A percentile compares a stretch with the other conserved stretches of the same genome.
phyloP scores from a whole-genome alignment of 2,888 invertebrate species.

The Linyphia triangularis region DNA sequence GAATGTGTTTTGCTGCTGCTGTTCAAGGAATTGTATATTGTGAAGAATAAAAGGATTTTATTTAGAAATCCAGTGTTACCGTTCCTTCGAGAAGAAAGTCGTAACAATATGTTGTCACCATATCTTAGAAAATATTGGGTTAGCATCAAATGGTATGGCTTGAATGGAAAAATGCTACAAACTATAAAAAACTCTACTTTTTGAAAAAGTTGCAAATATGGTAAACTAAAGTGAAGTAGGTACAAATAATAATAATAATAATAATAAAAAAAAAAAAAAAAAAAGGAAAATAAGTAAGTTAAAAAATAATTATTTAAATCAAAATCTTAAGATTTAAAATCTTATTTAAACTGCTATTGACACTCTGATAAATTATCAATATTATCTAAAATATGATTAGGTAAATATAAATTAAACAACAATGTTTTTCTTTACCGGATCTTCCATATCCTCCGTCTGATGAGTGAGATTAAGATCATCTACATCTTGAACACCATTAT shows the following conservation, averaged over 20 bases:
- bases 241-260: neutral
- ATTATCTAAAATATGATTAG: neutral
- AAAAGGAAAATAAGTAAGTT: neutral
- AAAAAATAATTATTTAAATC: neutral
- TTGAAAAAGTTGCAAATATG: too few species aligned
- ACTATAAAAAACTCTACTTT: too few species aligned
- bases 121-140: too few species aligned
- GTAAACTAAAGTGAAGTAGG: too few species aligned
- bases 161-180: too few species aligned
- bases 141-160: too few species aligned
- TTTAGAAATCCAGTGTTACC: too few species aligned
- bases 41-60: too few species aligned
- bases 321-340: neutral
- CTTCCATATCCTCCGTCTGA: constrained; percentile 49
- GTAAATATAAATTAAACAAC: neutral
- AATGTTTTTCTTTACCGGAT: constrained; percentile 29
- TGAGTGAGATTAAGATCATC: constrained; percentile 31
- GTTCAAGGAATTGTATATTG: too few species aligned
- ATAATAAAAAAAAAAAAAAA: neutral
- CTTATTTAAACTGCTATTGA: neutral
- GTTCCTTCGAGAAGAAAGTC: too few species aligned
- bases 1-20: too few species aligned
- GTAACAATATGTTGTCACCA: too few species aligned
- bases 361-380: neutral
- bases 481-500: constrained; percentile 11